Percentiles rank a stretch among this genome's conserved stretches.
Evolutionary conservation across 2,113 vertebrate species (phyloP).

Genomic region (Lagopus muta): DNA sequence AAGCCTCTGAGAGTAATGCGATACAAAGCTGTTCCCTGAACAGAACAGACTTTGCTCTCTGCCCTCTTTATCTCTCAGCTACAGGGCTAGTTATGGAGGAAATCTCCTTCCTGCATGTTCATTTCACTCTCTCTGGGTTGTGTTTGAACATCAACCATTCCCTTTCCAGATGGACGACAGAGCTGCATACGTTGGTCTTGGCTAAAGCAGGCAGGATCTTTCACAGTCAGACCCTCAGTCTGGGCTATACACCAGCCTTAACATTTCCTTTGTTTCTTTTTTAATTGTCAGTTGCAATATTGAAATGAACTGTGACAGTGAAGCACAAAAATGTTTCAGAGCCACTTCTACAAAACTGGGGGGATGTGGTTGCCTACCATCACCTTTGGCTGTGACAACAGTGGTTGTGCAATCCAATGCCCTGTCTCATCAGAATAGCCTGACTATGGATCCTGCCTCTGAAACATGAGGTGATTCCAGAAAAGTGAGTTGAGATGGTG

Average conservation of each 20-base stretch:
- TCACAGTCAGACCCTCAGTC: neutral
- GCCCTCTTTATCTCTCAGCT: neutral
- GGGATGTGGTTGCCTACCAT: neutral
- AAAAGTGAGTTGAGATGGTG: rapidly evolving
- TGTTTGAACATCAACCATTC: neutral
- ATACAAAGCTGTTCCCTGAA: constrained; percentile 40
- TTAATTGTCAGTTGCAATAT: neutral
- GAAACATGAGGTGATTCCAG: neutral
- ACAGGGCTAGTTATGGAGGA: neutral
- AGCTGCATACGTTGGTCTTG: neutral
- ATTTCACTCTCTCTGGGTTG: neutral
- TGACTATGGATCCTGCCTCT: neutral
- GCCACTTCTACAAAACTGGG: neutral
- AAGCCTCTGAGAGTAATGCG: constrained; percentile 6
- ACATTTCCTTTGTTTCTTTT: neutral
- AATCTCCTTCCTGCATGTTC: neutral
- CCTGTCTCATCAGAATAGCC: rapidly evolving
- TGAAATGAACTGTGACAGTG: neutral
- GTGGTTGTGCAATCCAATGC: neutral
- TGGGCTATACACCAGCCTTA: neutral
- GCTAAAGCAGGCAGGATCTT: neutral
- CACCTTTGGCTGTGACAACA: neutral
- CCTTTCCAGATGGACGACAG: neutral
- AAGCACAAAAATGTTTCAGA: neutral
- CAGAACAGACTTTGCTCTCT: constrained; percentile 5